A percentile compares a stretch with the other conserved stretches of the same genome.
phyloP scores from a whole-genome alignment of 2,888 invertebrate genomes.

The Linyphia triangularis region DNA sequence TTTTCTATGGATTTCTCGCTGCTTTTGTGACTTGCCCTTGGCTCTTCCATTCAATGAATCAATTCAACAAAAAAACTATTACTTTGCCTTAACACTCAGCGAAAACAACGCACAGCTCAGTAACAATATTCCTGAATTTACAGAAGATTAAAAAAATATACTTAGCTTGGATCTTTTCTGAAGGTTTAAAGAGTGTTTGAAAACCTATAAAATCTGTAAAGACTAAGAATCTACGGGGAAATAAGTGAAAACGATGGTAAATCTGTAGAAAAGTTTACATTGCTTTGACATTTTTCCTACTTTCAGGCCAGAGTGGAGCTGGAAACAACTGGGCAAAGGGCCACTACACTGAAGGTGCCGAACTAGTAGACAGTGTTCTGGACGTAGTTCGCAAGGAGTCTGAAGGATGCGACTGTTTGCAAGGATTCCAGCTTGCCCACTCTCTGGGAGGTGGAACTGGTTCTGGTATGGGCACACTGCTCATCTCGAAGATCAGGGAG shows the following conservation, averaged over 20 bases:
- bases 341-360: constrained; percentile 83
- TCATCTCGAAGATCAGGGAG: constrained; percentile 92
- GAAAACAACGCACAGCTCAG: background rate
- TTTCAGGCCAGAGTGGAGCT: constrained; percentile 85
- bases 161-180: too few relatives aligned
- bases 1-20: too few relatives aligned
- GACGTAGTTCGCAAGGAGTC: constrained; percentile 83
- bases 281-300: background rate
- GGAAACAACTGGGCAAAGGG: constrained; percentile 92
- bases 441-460: constrained; percentile 94
- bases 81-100: too few relatives aligned
- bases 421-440: constrained; percentile 89
- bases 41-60: too few relatives aligned
- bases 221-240: background rate
- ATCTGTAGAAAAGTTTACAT: background rate
- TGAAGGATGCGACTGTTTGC: constrained; percentile 83
- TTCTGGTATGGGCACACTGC: constrained; percentile 91
- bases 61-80: too few relatives aligned
- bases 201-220: background rate
- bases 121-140: background rate
- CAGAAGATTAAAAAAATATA: too few relatives aligned
- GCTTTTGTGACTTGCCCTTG: too few relatives aligned
- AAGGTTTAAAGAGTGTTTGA: too few relatives aligned
- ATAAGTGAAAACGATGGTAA: background rate
- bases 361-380: constrained; percentile 83